Evolutionary conservation across 2,113 vertebrate genomes (phyloP).

Genomic region (Litocranius walleri): DNA sequence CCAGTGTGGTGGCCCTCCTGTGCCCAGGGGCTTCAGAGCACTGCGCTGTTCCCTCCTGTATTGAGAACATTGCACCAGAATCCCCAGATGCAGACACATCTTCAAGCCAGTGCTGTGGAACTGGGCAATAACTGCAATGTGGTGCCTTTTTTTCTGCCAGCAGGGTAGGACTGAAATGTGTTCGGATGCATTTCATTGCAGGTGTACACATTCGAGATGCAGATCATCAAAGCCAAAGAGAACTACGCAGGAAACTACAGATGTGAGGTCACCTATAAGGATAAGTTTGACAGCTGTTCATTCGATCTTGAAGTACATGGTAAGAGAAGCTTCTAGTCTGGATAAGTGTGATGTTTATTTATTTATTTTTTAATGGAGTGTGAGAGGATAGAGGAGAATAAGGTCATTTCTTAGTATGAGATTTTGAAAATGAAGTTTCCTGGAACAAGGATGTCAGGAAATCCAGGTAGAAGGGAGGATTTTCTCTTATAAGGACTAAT

Average conservation of each 20-base stretch:
- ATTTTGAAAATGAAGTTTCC: neutral
- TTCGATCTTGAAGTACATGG: slow-evolving; percentile 97
- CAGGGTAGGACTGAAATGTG: neutral
- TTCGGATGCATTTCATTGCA: slow-evolving; percentile 69
- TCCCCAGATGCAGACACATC: neutral
- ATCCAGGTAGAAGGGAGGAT: neutral
- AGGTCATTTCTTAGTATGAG: neutral
- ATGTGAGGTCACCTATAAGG: slow-evolving; percentile 95
- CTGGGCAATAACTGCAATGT: neutral
- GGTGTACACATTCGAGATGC: slow-evolving; percentile 99
- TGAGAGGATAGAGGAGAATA: neutral
- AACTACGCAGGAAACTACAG: slow-evolving; percentile 97
- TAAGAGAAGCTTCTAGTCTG: slow-evolving; percentile 72
- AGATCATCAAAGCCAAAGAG: slow-evolving; percentile 98
- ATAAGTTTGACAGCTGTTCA: slow-evolving; percentile 97
- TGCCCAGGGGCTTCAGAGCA: neutral
- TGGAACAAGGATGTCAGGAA: neutral
- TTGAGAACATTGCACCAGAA: neutral
- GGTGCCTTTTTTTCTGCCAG: neutral
- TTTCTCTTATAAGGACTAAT: neutral
- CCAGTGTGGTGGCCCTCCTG: neutral
- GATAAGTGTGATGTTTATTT: neutral
- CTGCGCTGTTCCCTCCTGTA: neutral
- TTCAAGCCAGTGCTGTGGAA: neutral
- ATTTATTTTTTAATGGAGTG: neutral